Conservation (phyloP, 2,113 vertebrate genomes). For the Takifugu bimaculatus region DNA sequence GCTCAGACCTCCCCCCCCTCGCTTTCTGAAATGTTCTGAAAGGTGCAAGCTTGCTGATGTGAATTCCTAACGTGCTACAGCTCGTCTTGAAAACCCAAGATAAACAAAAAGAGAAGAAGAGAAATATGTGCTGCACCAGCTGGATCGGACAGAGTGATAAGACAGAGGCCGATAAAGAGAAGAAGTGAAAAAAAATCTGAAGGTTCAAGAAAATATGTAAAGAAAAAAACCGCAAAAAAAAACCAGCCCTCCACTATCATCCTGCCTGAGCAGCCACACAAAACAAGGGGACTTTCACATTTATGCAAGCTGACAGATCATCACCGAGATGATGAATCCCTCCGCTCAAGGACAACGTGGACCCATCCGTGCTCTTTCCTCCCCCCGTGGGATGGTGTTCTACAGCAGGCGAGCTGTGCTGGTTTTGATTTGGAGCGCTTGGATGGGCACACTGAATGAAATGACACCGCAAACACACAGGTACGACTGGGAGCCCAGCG, state of each 20-base stretch:
- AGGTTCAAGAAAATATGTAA: constrained; percentile 11
- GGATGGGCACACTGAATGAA: constrained; percentile 27
- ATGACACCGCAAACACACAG: constrained; percentile 18
- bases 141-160: constrained; percentile 18
- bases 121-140: background rate
- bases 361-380: constrained; percentile 9
- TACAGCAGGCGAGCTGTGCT: constrained; percentile 39
- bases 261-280: no score
- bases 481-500: constrained; percentile 13
- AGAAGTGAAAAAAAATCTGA: background rate
- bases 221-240: constrained; percentile 4
- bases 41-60: constrained; percentile 51
- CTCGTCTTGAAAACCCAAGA: constrained; percentile 43
- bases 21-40: constrained; percentile 41
- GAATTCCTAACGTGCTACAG: constrained; percentile 64
- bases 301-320: constrained; percentile 29
- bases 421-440: constrained; percentile 24
- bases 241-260: background rate
- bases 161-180: background rate
- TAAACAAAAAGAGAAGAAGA: constrained; percentile 5
- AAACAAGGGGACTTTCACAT: background rate
- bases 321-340: constrained; percentile 30
- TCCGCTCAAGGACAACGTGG: constrained; percentile 1
- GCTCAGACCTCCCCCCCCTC: constrained; percentile 15
- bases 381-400: constrained; percentile 22